These are phyloP conservation scores for Steatornis caripensis DNA, from an alignment of 2,113 vertebrate species.

Conservation along the genomic window DNA sequence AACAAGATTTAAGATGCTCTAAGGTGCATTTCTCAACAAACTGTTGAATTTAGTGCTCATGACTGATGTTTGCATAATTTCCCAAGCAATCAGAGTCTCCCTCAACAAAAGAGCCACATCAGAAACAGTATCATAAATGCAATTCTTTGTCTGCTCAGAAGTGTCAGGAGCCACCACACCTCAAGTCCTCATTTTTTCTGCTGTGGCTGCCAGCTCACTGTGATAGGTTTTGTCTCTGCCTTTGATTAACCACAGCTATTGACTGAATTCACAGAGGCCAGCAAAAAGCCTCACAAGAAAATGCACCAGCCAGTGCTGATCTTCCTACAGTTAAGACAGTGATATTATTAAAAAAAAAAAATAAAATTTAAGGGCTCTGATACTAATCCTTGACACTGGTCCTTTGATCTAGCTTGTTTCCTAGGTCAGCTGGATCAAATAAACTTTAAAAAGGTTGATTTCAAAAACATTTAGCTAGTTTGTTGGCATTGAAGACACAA, in stretches of 20 bases:
- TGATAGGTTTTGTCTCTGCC: not conserved
- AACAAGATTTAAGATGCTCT: not conserved
- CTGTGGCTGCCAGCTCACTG: not conserved
- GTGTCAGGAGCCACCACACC: not conserved
- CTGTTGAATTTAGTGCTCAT: not conserved
- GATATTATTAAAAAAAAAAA: not conserved
- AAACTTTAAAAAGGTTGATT: not conserved
- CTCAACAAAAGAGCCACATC: not conserved
- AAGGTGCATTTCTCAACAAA: not conserved
- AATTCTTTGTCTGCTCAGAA: not conserved
- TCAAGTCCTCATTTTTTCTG: not conserved
- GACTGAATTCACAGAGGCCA: not conserved
- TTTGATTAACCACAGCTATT: not conserved
- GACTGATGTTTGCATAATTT: not conserved
- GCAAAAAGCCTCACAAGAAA: not conserved
- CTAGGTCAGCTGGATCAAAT: not conserved
- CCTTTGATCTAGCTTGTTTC: not conserved
- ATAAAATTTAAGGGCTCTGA: not conserved
- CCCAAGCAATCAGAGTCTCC: not conserved
- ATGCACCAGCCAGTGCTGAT: not conserved
- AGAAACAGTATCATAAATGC: not conserved
- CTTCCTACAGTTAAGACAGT: not conserved
- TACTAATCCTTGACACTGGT: not conserved
- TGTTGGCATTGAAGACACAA: not conserved
- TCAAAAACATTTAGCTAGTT: not conserved